These are phyloP conservation scores for Psittacara wagleri DNA, from an alignment of 2,113 vertebrate species.

Conservation along the genomic window DNA sequence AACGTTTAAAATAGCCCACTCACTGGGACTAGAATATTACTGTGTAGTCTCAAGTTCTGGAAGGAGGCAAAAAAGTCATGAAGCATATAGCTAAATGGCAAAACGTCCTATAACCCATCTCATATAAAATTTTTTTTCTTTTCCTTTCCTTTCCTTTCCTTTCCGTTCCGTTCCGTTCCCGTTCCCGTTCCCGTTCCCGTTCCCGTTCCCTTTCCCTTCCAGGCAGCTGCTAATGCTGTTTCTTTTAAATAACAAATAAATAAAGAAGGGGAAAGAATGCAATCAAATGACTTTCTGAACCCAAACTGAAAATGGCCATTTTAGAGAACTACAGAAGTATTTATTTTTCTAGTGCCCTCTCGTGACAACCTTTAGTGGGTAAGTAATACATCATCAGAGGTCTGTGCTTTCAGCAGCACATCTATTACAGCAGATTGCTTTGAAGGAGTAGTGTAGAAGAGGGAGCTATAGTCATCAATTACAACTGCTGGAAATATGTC, in stretches of 20 bases:
- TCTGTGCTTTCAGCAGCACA: slow-evolving; percentile 15
- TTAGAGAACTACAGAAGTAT: background rate
- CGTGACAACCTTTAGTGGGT: background rate
- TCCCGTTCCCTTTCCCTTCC: background rate
- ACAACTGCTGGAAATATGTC: background rate
- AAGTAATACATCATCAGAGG: slow-evolving; percentile 30
- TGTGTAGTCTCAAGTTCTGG: background rate
- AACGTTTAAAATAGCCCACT: slow-evolving; percentile 38
- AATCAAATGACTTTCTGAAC: background rate
- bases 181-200: too few species aligned
- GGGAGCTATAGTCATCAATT: slow-evolving; percentile 14
- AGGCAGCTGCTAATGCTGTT: background rate
- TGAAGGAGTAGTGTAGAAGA: background rate
- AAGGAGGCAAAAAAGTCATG: background rate
- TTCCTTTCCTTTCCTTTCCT: background rate
- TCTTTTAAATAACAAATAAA: background rate
- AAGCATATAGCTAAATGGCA: background rate
- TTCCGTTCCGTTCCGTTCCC: too few species aligned
- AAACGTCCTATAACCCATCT: background rate
- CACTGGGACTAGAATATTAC: background rate
- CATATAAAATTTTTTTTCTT: accelerated
- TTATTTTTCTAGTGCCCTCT: slow-evolving; percentile 28
- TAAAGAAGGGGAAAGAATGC: background rate
- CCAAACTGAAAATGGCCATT: background rate
- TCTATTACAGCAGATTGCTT: slow-evolving; percentile 9